These are phyloP conservation scores for Ariopsis seemanni DNA, from an alignment of 2,113 vertebrate species.

Conservation along the genomic window DNA sequence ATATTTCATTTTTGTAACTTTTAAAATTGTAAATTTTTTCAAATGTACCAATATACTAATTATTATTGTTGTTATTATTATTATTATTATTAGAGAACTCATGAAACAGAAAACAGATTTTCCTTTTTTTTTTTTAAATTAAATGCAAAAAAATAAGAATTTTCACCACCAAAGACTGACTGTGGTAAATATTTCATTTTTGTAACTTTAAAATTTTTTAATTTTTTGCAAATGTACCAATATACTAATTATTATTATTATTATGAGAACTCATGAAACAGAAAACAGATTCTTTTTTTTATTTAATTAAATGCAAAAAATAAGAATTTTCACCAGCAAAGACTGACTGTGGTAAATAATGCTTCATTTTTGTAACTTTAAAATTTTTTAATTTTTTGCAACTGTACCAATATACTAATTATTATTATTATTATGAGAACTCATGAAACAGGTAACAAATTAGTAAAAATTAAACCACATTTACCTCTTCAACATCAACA, in stretches of 20 bases:
- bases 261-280: too few species aligned
- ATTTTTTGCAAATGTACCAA: too few species aligned
- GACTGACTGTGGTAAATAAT: not conserved
- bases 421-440: not conserved
- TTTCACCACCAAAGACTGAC: too few species aligned
- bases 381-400: not conserved
- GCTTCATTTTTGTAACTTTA: not conserved
- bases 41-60: too few species aligned
- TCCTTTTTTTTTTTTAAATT: too few species aligned
- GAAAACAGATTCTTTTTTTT: too few species aligned
- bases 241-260: too few species aligned
- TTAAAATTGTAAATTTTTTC: too few species aligned
- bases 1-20: too few species aligned
- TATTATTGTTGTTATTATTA: not conserved
- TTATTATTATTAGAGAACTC: not conserved
- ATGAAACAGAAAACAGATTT: not conserved
- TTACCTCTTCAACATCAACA: not conserved
- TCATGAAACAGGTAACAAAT: not conserved
- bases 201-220: too few species aligned
- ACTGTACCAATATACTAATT: not conserved
- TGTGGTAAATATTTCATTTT: too few species aligned
- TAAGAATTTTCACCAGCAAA: not conserved
- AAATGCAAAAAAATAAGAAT: not conserved
- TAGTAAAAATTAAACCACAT: not conserved
- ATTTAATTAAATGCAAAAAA: too few species aligned